Conservation (phyloP, 2,113 vertebrate genomes). For the Embiotoca jacksoni region DNA sequence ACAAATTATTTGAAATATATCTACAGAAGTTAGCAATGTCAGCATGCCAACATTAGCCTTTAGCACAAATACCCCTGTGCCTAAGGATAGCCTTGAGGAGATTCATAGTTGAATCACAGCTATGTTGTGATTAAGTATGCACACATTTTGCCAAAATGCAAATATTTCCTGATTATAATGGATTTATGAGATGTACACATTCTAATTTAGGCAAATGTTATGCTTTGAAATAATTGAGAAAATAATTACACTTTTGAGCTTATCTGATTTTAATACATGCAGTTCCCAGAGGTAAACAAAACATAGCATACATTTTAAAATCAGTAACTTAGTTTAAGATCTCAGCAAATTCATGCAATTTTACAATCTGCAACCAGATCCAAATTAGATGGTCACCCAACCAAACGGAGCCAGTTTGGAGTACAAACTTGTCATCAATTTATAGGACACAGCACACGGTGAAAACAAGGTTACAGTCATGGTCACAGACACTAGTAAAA, state of each 20-base stretch:
- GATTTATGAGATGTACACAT: not conserved
- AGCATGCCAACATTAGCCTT: too few relatives aligned
- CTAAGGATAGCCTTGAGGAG: too few relatives aligned
- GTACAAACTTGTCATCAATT: not conserved
- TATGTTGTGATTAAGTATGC: too few relatives aligned
- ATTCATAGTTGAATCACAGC: too few relatives aligned
- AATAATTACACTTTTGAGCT: not conserved
- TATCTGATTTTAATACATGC: not conserved
- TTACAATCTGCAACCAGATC: not conserved
- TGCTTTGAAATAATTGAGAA: not conserved
- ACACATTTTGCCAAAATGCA: too few relatives aligned
- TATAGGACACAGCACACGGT: not conserved
- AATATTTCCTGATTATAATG: not conserved
- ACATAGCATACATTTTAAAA: not conserved
- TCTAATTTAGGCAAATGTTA: not conserved
- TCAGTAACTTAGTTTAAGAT: not conserved
- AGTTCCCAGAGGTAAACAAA: not conserved
- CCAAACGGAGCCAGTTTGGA: not conserved
- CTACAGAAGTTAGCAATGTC: too few relatives aligned
- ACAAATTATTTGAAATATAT: too few relatives aligned
- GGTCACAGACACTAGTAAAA: not conserved
- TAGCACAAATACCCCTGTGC: too few relatives aligned
- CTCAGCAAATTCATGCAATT: not conserved
- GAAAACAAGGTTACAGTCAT: constrained; percentile 4
- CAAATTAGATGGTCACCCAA: not conserved